Percentiles rank a stretch among this genome's conserved stretches.
These are phyloP conservation scores for Valencia hispanica DNA, from an alignment of 2,797 vertebrate genomes.

Conservation along the genomic window DNA sequence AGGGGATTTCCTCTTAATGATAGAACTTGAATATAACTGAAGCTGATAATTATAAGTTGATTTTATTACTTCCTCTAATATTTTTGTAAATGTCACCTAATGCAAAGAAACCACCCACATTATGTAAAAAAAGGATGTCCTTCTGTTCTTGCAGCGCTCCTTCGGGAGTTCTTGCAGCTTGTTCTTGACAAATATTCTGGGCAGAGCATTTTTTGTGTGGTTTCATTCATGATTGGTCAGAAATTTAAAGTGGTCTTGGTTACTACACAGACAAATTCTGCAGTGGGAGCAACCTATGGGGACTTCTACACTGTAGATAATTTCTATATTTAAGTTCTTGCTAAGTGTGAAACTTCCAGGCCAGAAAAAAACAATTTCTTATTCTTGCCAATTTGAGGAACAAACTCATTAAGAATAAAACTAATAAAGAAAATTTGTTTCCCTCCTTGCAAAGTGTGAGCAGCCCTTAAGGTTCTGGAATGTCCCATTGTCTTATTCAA, in stretches of 20 bases:
- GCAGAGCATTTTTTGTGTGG: background rate
- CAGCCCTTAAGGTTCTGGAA: constrained; percentile 1
- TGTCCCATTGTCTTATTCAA: background rate
- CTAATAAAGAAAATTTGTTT: background rate
- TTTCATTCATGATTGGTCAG: background rate
- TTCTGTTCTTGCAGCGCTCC: background rate
- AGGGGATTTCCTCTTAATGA: background rate
- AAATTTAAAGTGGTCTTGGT: background rate
- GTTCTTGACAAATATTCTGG: background rate
- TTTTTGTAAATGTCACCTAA: background rate
- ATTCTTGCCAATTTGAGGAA: background rate
- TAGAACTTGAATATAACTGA: constrained; percentile 2
- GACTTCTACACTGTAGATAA: background rate
- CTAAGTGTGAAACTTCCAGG: background rate
- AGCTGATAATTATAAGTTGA: background rate
- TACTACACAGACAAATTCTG: background rate
- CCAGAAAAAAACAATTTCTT: background rate
- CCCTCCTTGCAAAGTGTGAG: background rate
- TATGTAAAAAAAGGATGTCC: background rate
- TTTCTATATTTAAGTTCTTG: background rate
- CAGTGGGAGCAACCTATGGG: background rate
- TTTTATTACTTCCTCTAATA: background rate
- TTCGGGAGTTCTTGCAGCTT: background rate
- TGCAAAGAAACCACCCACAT: background rate
- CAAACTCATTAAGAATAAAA: background rate